Evolutionary conservation across 1,140 invertebrate species (phyloP).

Genomic region (Polyergus mexicanus): DNA sequence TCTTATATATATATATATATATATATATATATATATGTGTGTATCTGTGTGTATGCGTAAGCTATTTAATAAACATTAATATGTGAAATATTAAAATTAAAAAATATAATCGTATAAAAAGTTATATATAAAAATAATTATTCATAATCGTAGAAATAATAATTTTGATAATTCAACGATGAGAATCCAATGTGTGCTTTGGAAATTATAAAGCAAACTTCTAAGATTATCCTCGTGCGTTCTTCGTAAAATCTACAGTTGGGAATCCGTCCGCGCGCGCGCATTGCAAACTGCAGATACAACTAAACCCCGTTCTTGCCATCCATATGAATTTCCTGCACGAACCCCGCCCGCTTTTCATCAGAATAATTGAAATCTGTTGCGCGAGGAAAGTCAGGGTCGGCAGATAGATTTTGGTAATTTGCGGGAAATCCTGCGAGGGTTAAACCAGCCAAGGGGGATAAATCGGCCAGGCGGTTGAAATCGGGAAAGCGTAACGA

Average conservation of each 20-base stretch:
- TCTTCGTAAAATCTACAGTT: background rate
- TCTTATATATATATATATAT: too few species aligned
- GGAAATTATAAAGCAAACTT: background rate
- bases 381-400: conserved; percentile 55
- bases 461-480: conserved; percentile 26
- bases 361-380: conserved; percentile 59
- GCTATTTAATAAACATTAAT: too few species aligned
- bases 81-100: too few species aligned
- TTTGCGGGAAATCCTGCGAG: conserved; percentile 39
- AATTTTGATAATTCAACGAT: background rate
- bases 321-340: conserved; percentile 27
- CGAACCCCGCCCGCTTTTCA: conserved; percentile 38
- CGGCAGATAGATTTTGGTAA: conserved; percentile 40
- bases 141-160: background rate
- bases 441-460: background rate
- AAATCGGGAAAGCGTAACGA: conserved; percentile 49
- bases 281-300: background rate
- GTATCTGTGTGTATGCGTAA: too few species aligned
- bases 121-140: background rate
- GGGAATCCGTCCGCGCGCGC: background rate
- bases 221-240: background rate
- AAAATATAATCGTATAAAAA: too few species aligned
- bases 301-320: conserved; percentile 21
- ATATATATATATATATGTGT: too few species aligned
- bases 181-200: background rate